Evolutionary conservation across 2,888 invertebrate species (phyloP).

Genomic region (Pemphredon lugubris): DNA sequence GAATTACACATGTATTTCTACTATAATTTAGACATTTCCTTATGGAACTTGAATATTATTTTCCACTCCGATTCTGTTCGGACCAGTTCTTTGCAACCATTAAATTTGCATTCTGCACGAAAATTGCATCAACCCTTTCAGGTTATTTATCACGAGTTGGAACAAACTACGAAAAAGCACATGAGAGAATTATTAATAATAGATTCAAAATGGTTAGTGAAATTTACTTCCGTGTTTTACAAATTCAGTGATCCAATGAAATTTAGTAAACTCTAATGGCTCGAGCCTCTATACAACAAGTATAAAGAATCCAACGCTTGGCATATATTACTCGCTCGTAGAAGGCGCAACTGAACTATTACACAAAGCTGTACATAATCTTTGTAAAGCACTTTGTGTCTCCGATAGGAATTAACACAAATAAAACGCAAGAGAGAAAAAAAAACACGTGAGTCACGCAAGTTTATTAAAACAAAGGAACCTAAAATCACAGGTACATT

Average conservation of each 20-base stretch:
- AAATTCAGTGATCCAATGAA: slow-evolving; percentile 99
- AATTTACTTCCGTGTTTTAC: slow-evolving; percentile 99
- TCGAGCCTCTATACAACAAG: slow-evolving; percentile 99
- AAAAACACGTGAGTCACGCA: background rate
- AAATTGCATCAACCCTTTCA: too few species aligned
- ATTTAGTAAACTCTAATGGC: slow-evolving; percentile 97
- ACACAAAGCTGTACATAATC: slow-evolving; percentile 51
- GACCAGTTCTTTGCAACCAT: too few species aligned
- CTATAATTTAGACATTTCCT: too few species aligned
- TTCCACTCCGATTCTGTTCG: too few species aligned
- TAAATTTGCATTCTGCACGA: too few species aligned
- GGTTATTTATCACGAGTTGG: slow-evolving; percentile 99
- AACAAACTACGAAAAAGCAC: slow-evolving; percentile 99
- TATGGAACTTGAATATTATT: too few species aligned
- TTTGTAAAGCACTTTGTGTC: slow-evolving; percentile 44
- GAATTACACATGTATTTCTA: too few species aligned
- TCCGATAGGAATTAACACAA: slow-evolving; percentile 11
- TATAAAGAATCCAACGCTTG: slow-evolving; percentile 99
- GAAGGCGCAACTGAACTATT: slow-evolving; percentile 89
- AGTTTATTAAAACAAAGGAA: slow-evolving; percentile 3
- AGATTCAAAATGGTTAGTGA: slow-evolving; percentile 99
- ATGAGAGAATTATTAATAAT: slow-evolving; percentile 99
- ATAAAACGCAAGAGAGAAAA: slow-evolving; percentile 4
- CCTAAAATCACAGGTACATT: background rate
- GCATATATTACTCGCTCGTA: slow-evolving; percentile 96